Conservation (phyloP, 2,113 vertebrate genomes). For the Ellobius talpinus region DNA sequence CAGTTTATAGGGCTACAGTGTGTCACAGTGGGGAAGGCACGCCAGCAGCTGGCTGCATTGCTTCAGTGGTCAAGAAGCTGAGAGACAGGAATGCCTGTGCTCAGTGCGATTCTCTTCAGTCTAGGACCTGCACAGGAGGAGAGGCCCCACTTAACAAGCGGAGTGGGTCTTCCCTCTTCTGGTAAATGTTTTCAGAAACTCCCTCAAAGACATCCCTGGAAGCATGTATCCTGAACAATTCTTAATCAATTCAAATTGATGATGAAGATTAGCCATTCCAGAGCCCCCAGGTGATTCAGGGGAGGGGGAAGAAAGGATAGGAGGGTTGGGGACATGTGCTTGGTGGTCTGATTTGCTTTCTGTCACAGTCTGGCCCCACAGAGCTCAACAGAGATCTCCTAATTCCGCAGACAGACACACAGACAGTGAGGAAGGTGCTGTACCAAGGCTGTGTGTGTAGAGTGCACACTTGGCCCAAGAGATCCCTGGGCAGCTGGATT, state of each 20-base stretch:
- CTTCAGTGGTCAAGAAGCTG: background rate
- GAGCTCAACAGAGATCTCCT: background rate
- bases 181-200: background rate
- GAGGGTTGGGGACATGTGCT: background rate
- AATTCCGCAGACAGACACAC: rapidly evolving
- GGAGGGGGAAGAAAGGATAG: background rate
- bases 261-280: background rate
- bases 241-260: background rate
- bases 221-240: background rate
- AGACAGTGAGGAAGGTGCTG: background rate
- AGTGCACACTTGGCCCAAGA: rapidly evolving
- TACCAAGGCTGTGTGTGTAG: background rate
- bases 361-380: too few relatives aligned
- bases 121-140: too few relatives aligned
- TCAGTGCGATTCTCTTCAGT: background rate
- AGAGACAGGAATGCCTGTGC: background rate
- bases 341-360: background rate
- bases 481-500: background rate
- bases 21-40: too few relatives aligned
- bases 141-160: too few relatives aligned
- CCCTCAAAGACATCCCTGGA: background rate
- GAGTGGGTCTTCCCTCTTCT: background rate
- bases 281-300: background rate
- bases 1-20: background rate
- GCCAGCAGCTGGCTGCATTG: background rate